Percentiles rank a stretch among this genome's conserved stretches.
Evolutionary conservation across 1,140 invertebrate genomes (phyloP).

Genomic region (Drosophila micromelanica): DNA sequence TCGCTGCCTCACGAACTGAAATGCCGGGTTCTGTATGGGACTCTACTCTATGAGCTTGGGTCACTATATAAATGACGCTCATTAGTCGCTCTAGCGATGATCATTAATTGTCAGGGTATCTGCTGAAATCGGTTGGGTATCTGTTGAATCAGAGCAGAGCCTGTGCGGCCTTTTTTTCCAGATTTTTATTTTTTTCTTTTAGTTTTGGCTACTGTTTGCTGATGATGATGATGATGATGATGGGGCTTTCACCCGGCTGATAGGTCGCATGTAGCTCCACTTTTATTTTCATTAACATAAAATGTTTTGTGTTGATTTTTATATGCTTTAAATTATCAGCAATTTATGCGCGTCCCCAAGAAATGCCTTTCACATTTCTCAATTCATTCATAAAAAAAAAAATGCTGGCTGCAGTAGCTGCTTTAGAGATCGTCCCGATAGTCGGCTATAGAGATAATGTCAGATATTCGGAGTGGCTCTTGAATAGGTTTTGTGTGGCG

Average conservation of each 20-base stretch:
- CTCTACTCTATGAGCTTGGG: not conserved
- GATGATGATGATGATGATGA: constrained; percentile 16
- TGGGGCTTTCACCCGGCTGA: constrained; percentile 61
- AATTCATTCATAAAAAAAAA: constrained; percentile 78
- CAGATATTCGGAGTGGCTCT: constrained; percentile 5
- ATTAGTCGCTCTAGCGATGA: constrained; percentile 54
- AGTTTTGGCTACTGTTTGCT: constrained; percentile 34
- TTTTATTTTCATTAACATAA: constrained; percentile 81
- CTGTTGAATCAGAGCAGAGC: constrained; percentile 11
- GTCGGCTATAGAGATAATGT: constrained; percentile 14
- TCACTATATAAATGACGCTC: constrained; percentile 57
- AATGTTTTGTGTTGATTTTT: constrained; percentile 83
- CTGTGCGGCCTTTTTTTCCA: constrained; percentile 19
- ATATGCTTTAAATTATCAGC: constrained; percentile 73
- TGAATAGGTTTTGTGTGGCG: constrained; percentile 15
- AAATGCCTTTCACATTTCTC: constrained; percentile 72
- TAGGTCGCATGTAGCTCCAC: constrained; percentile 36
- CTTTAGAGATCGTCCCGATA: constrained; percentile 23
- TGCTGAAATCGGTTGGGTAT: constrained; percentile 4
- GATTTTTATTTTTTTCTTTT: not conserved
- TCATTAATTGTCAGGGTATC: constrained; percentile 69
- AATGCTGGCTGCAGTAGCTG: constrained; percentile 27
- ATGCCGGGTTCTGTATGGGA: too few relatives aligned
- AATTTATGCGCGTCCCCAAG: constrained; percentile 61
- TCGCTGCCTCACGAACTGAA: not conserved